Conservation (phyloP, 2,113 vertebrate species). For the Ceyx margarethae region DNA sequence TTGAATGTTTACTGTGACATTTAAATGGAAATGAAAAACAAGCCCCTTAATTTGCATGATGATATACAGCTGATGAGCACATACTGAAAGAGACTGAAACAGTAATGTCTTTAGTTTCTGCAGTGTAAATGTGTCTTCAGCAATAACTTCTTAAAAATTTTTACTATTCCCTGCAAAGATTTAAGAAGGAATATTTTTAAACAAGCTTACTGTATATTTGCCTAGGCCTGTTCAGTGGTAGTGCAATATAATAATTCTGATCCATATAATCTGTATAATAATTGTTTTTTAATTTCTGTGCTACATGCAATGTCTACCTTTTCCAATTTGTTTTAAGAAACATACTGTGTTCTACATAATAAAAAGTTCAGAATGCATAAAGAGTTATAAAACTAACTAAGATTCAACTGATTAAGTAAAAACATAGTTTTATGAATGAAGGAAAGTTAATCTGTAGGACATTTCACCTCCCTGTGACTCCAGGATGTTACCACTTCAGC, state of each 20-base stretch:
- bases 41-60: background rate
- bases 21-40: background rate
- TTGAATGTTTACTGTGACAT: background rate
- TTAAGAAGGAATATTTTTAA: background rate
- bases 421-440: background rate
- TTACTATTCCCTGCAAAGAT: background rate
- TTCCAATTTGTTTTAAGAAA: background rate
- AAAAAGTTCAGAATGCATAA: background rate
- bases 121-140: background rate
- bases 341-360: background rate
- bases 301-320: accelerated
- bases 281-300: background rate
- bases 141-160: background rate
- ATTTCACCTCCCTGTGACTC: background rate
- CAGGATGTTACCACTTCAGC: background rate
- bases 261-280: background rate
- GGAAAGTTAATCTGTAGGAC: background rate
- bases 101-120: background rate
- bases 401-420: background rate
- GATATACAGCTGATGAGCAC: background rate
- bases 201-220: background rate
- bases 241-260: background rate
- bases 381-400: background rate
- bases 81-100: background rate
- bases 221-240: background rate